Base-by-base conservation (phyloP, 2,888 invertebrate species). In the Elmis aenea region DNA sequence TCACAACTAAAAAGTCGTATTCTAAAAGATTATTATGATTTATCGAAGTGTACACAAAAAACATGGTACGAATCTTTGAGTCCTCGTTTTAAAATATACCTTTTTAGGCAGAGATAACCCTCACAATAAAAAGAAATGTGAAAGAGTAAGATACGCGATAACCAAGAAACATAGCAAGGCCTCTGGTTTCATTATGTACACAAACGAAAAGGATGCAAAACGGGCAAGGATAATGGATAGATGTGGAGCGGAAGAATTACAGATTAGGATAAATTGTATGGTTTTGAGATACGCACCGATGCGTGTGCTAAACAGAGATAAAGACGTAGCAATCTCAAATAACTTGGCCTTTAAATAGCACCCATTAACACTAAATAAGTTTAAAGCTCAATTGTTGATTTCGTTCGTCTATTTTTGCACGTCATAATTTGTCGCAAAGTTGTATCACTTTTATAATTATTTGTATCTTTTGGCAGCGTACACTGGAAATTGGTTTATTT, bases 181-280 rank as follows among this genome's bases (percentile, higher is more conserved):
- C 29, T 25, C 18, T 21, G n/a, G 14, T 39, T 34, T 34, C 30
- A 39, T 38, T 38, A 38, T 18, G 24, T 26, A 31, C 15, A 25
- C 13, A 24, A 28, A 33, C 23, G 27, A 28, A 33, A 34, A 22
- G 16, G 26, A 22, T 21, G 26, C 13, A 26, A 34, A 33, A 14
- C n/a, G 22, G 23, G 31, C 10, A 26, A 26, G 20, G 33, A 35
- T 35, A 40, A 40, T 31, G 35, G 30, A 27, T 25, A 40, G 40
- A 29, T 31, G 27, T 26, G 25, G 21, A 18, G 33, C 14, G 16
- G 35, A 34, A 21, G 30, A 33, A 21, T 33, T 31, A 31, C 31
- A 40, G 34, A 40, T 40, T 40, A 34, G 33, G 39, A 34, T 39
- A 39, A n/a, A 39, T 39, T 39, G 33, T 29, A 39, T 34, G 15